Percentiles rank a stretch among this genome's conserved stretches.
phyloP scores from a whole-genome alignment of 1,140 invertebrate species.

The Trinorchestia longiramus region DNA sequence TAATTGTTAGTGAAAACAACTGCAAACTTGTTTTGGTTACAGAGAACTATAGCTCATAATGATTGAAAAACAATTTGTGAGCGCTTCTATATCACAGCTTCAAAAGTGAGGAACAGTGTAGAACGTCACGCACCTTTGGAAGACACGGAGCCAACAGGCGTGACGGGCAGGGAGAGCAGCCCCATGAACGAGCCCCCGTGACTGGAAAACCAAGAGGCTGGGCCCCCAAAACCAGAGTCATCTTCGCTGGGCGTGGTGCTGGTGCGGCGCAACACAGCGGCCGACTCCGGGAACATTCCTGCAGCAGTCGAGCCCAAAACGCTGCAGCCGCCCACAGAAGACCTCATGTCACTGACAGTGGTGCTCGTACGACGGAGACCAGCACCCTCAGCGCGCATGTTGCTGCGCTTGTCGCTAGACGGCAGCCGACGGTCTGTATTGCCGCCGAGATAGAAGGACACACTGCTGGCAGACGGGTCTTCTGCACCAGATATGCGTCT shows the following conservation, averaged over 20 bases:
- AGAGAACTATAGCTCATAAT: neutral
- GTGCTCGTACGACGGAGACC: conserved; percentile 68
- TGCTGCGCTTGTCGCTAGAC: neutral
- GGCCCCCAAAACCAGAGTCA: conserved; percentile 67
- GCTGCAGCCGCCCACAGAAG: neutral
- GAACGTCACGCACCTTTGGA: conserved; percentile 59
- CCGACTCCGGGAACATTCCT: conserved; percentile 39
- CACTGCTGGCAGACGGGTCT: neutral
- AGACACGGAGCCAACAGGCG: conserved; percentile 62
- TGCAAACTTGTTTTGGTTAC: neutral
- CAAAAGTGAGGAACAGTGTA: neutral
- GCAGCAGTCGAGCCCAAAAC: conserved; percentile 19
- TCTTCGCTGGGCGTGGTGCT: conserved; percentile 64
- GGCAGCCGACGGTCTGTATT: neutral
- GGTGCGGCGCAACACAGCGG: neutral
- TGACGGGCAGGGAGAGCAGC: conserved; percentile 54
- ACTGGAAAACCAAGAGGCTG: conserved; percentile 65
- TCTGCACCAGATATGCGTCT: neutral
- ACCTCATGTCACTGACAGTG: conserved; percentile 66
- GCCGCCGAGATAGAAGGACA: conserved; percentile 22
- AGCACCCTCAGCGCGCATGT: conserved; percentile 63
- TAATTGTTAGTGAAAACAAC: no score
- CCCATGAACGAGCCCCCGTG: conserved; percentile 61
- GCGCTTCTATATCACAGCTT: neutral
- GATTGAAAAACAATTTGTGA: neutral